A percentile compares a stretch with the other conserved stretches of the same genome.
Evolutionary conservation across 2,113 vertebrate genomes (phyloP).

Genomic region (Gnathonemus echidnorhynchus): DNA sequence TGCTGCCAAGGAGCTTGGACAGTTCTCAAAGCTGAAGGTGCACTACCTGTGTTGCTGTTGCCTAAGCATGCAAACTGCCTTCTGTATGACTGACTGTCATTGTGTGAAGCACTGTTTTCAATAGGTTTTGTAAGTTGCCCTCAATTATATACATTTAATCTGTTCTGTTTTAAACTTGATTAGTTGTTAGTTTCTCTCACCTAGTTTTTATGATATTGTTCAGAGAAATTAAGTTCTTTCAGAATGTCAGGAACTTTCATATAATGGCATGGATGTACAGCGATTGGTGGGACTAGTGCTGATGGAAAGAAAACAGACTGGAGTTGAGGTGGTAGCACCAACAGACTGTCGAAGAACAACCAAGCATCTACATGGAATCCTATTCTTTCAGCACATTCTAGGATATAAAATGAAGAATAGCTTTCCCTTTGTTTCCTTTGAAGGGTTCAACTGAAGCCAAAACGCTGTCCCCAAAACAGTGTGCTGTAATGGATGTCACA

Average conservation of each 20-base stretch:
- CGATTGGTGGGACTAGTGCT: background rate
- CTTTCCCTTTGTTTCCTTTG: constrained; percentile 10
- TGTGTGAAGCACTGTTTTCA: background rate
- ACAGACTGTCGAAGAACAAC: background rate
- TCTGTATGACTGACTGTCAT: background rate
- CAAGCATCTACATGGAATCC: background rate
- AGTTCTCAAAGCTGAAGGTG: constrained; percentile 96
- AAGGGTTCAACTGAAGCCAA: constrained; percentile 82
- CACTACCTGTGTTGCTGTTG: background rate
- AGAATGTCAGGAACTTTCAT: background rate
- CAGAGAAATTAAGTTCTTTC: background rate
- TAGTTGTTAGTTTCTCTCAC: background rate
- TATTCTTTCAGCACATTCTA: background rate
- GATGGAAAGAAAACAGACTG: background rate
- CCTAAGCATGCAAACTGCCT: background rate
- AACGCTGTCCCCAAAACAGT: constrained; percentile 87
- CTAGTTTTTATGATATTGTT: background rate
- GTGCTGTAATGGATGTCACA: constrained; percentile 78
- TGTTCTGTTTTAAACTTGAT: background rate
- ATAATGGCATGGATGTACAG: background rate
- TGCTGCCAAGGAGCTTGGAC: constrained; percentile 87
- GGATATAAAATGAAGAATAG: background rate
- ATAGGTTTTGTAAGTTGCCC: background rate
- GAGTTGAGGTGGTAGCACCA: background rate
- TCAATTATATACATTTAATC: background rate